Evolutionary conservation across 2,113 vertebrate species (phyloP).

Genomic region (Apodemus sylvaticus): DNA sequence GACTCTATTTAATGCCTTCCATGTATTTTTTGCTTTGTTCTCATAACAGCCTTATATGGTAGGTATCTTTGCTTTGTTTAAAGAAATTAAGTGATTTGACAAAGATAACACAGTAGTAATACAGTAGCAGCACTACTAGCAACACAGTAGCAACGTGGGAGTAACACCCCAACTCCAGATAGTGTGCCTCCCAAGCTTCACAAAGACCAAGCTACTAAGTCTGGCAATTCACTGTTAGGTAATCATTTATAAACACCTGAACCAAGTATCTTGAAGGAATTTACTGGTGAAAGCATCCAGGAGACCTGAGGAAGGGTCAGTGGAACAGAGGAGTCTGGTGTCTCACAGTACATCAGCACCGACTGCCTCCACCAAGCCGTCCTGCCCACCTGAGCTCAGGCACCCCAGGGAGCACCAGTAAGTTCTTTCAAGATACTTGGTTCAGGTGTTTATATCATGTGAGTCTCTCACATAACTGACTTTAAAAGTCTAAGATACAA

Average conservation of each 20-base stretch:
- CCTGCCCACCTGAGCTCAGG: background rate
- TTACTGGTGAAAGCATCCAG: background rate
- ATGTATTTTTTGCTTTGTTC: background rate
- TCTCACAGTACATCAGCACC: background rate
- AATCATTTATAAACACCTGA: background rate
- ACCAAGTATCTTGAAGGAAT: background rate
- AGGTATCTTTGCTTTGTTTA: background rate
- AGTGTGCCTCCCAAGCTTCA: background rate
- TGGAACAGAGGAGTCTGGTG: background rate
- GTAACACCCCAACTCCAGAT: background rate
- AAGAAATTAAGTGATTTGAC: constrained; percentile 33
- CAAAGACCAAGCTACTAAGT: constrained; percentile 37
- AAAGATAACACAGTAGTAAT: background rate
- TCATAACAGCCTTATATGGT: background rate
- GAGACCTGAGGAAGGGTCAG: background rate
- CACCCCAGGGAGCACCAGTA: background rate
- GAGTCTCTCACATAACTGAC: background rate
- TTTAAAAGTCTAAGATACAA: background rate
- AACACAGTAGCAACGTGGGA: background rate
- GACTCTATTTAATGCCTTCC: background rate
- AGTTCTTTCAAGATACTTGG: too few species aligned
- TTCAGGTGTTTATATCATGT: too few species aligned
- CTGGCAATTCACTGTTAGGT: background rate
- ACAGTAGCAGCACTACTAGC: background rate
- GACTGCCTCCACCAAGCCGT: background rate